Evolutionary conservation across 2,888 invertebrate species (phyloP), one percentile per base, ranked within the genome.

Genomic region (Hirudinaria manillensis): DNA sequence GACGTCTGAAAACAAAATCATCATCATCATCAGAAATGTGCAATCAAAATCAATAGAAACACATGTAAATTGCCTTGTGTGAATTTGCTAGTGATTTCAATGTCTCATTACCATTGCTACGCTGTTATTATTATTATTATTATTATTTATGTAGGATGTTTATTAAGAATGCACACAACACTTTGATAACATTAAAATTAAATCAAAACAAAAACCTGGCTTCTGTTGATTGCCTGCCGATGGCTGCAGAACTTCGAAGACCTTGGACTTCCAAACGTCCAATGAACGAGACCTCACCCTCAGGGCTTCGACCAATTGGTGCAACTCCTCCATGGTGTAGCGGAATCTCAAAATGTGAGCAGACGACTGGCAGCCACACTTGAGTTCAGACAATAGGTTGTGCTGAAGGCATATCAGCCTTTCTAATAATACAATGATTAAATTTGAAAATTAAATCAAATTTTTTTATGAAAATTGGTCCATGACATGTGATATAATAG

Each of bases 261-360:
- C 93, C 74, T 91, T 90, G 76, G 90, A 90, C 0, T 92, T 90
- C 97, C 97, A 98, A 77, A 91, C 90, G 82, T 94, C 93, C 87
- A 94, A 96, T 75, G 91, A 90, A 82, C 94, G 93, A 0, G 94
- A 93, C 81, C 94, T 91, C 32, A 89, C 88, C 77, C 94, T 93
- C 7, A 99, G 87, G 79, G 91, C 90, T 81, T 92, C 90, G 80
- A 98, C 85, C 92, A 98, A 92, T 45, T 91, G 89, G 0, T 93
- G 92, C 79, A 99, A 87, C 86, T 99, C 98, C 84, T 97, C 95
- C 75, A 98, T 87, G 0, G 95, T 94, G 86, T 96, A 98, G 3
- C 97, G 91, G 85, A 95, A 95, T 34, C 84, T 79, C 72, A 85
- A 80, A 76, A 83, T 82, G 76, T 82, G 82, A n/a, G 80, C 79